phyloP scores from a whole-genome alignment of 1,140 invertebrate species.

The Phymastichus coffea region DNA sequence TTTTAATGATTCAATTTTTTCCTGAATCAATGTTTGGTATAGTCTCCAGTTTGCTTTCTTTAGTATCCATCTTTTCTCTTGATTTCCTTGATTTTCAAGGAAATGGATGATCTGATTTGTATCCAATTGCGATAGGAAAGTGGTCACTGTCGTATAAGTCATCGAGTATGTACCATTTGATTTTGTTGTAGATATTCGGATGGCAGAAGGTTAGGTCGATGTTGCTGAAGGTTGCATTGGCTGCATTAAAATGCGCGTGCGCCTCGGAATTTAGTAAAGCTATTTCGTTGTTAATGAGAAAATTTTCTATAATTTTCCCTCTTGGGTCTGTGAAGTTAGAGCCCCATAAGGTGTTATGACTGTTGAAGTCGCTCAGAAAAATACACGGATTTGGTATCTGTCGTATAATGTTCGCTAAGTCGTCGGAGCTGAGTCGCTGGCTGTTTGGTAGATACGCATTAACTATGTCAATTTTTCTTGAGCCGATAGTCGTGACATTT shows the following conservation, averaged over 20 bases:
- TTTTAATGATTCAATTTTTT: neutral
- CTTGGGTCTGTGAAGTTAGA: slow-evolving; percentile 32
- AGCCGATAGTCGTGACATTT: neutral
- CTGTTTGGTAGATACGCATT: too few species aligned
- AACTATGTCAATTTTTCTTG: slow-evolving; percentile 29
- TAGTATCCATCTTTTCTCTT: neutral
- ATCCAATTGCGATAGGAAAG: too few species aligned
- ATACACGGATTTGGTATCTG: slow-evolving; percentile 39
- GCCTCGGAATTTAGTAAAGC: too few species aligned
- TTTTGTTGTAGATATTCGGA: too few species aligned
- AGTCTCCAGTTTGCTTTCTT: neutral
- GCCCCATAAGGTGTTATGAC: slow-evolving; percentile 38
- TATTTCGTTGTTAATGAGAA: too few species aligned
- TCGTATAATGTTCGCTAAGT: slow-evolving; percentile 27
- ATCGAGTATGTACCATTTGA: too few species aligned
- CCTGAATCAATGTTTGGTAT: neutral
- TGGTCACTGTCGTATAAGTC: too few species aligned
- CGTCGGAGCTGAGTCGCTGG: too few species aligned
- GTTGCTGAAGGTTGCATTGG: too few species aligned
- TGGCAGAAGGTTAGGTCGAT: too few species aligned
- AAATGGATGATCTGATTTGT: too few species aligned
- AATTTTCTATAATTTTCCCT: slow-evolving; percentile 37
- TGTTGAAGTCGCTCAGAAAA: slow-evolving; percentile 40
- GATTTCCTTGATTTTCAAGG: neutral
- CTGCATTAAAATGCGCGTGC: too few species aligned